Evolutionary conservation across 2,797 vertebrate species (phyloP), one percentile per base, ranked within the genome.

Genomic region (Cossypha polioptera): DNA sequence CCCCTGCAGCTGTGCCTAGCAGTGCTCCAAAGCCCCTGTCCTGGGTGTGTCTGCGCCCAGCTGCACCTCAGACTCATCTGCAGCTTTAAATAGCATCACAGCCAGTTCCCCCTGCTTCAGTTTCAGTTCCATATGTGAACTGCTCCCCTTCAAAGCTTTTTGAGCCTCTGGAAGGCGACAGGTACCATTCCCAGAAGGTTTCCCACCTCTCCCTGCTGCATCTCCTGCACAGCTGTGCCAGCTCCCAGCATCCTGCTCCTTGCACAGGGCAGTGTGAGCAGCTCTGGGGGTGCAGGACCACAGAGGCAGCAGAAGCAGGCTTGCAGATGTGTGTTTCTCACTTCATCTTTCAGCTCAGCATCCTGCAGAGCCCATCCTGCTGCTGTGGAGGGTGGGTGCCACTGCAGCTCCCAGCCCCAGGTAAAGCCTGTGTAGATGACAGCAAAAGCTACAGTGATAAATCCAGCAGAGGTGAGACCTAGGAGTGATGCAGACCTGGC

Each of bases 1-100:
- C 15, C 53, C n/a, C 13, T 48, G 89, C 62, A 67, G 57, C 42
- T 38, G 42, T 26, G n/a, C 40, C 65, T 36, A 54, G 50, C 45
- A 82, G 72, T 4, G 17, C 17, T 33, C 47, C 75, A 86, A 61
- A 84, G 22, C 50, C 59, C 75, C 35, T 55, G 10, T 10, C 18
- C 26, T 2, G 67, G 20, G 20, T 68, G 33, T 2, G 7, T 63
- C 12, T 45, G 7, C 53, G 58, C 65, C 58, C 92, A 89, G 89
- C 76, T 95, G 94, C 72, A 36, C 40, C 18, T 85, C 58, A 51
- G 68, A 61, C 31, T 31, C 75, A 28, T 53, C 25, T 21, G 53
- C 61, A 82, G 54, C 68, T 92, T 84, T 88, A 95, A 91, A 95
- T 93, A 95, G 86, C 82, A 38, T 29, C 38, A 3, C 35, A 35